Evolutionary conservation across 2,888 invertebrate genomes (phyloP), one percentile per base, ranked within the genome.

Genomic region (Laspeyria flexula): DNA sequence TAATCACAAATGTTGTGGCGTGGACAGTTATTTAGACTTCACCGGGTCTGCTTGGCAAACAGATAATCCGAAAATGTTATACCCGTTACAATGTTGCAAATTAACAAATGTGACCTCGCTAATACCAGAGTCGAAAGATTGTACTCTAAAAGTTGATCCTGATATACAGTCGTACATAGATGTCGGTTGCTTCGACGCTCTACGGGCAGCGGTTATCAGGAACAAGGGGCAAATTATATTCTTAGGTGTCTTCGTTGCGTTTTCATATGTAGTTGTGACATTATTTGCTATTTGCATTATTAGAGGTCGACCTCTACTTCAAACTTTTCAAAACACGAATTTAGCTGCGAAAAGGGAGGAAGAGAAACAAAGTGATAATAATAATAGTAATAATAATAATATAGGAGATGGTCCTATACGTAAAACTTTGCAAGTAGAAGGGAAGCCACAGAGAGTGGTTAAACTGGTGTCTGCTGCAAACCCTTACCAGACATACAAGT

Each of bases 1-100:
- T 3, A 78, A 81, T 3, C 79, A 86, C 34, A 73, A 89, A 52
- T 92, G 92, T 56, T 92, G 92, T 42, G 92, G 92, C 0, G 85
- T 79, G 0, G 65, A 77, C 0, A 69, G 67, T 16, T 87, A 79
- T 43, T 71, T 53, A 42, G 91, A 92, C 48, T 92, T 92, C 42
- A 45, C 64, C 0, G 52, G 73, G 2, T 81, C 88, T 0, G 60
- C 75, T 11, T 92, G 91, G 91, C 79, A 78, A 34, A 79, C 65
- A 42, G 25, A 42, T 0, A 81, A 86, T 49, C 47, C 65, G 1
- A 71, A 76, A 9, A 76, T 73, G 62, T 18, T 82, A 1, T 83
- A 85, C 53, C 91, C 91, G 0, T 55, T 84, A 0, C 82, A 89
- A 47, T 92, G 91, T 53, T 92, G 91, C 49, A 75, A 77, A 31